Evolutionary conservation across 1,140 invertebrate genomes (phyloP).

Genomic region (Drosophila ficusphila): DNA sequence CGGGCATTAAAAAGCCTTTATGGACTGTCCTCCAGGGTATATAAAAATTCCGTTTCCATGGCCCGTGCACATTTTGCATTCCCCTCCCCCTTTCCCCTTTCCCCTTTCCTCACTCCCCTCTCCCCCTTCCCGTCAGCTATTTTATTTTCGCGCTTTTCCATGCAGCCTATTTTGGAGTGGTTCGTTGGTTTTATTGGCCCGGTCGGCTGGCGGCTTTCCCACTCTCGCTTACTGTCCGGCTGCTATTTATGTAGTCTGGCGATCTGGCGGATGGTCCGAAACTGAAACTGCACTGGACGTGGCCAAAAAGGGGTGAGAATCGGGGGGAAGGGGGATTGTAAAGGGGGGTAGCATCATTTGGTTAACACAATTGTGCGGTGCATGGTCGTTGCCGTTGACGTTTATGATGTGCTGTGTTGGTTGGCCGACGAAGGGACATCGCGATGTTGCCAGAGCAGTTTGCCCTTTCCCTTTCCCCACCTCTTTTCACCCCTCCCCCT

Average conservation of each 20-base stretch:
- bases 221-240: conserved; percentile 6
- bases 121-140: background rate
- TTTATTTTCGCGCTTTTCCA: conserved; percentile 50
- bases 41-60: conserved; percentile 31
- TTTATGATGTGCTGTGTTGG: conserved; percentile 74
- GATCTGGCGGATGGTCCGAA: conserved; percentile 23
- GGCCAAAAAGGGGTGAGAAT: background rate
- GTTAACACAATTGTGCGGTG: conserved; percentile 80
- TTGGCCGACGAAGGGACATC: conserved; percentile 13
- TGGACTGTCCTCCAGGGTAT: conserved; percentile 30
- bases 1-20: conserved; percentile 26
- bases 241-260: conserved; percentile 71
- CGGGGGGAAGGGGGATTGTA: background rate
- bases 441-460: conserved; percentile 3
- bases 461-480: background rate
- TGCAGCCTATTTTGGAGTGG: conserved; percentile 64
- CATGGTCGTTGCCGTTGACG: conserved; percentile 72
- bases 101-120: no score
- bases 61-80: conserved; percentile 4
- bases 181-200: conserved; percentile 76
- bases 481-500: background rate
- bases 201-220: conserved; percentile 3
- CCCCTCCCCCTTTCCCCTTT: background rate
- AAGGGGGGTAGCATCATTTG: conserved; percentile 55
- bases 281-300: conserved; percentile 39